Percentiles rank a stretch among this genome's conserved stretches.
phyloP scores from a whole-genome alignment of 2,113 vertebrate genomes.

The Menidia beryllina region DNA sequence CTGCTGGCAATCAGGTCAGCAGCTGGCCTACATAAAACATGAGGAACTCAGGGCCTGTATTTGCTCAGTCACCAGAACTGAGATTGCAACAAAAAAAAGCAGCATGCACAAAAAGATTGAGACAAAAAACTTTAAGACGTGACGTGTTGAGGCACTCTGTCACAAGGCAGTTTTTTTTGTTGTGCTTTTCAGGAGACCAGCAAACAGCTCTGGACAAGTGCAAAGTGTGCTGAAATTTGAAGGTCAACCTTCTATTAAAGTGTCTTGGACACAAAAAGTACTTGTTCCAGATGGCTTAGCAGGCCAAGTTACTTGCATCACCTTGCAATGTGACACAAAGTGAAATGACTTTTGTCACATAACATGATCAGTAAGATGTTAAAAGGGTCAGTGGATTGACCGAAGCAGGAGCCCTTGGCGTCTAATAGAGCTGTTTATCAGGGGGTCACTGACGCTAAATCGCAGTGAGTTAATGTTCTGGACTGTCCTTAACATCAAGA shows the following conservation, averaged over 20 bases:
- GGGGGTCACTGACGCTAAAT: conserved; percentile 17
- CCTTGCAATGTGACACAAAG: conserved; percentile 8
- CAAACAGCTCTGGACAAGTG: conserved; percentile 25
- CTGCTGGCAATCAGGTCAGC: conserved; percentile 76
- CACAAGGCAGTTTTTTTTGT: conserved; percentile 10
- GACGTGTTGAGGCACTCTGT: not conserved
- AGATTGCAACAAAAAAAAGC: conserved; percentile 31
- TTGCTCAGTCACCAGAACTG: conserved; percentile 51
- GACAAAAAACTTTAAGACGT: conserved; percentile 2
- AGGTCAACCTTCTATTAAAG: conserved; percentile 54
- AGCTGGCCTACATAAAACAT: conserved; percentile 74
- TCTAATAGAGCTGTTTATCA: conserved; percentile 15
- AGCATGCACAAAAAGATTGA: conserved; percentile 3
- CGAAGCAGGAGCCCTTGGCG: not conserved
- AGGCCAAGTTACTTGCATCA: conserved; percentile 10
- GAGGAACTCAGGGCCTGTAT: conserved; percentile 45
- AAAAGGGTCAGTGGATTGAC: conserved; percentile 30
- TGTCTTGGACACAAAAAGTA: conserved; percentile 29
- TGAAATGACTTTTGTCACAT: conserved; percentile 31
- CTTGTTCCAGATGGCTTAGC: conserved; percentile 37
- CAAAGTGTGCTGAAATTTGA: conserved; percentile 32
- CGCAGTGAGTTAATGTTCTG: conserved; percentile 6
- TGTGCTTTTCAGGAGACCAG: conserved; percentile 12
- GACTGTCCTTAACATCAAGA: not conserved
- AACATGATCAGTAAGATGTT: conserved; percentile 29